Base-by-base conservation (phyloP, 2,888 invertebrate genomes). In the Amorpha juglandis region DNA sequence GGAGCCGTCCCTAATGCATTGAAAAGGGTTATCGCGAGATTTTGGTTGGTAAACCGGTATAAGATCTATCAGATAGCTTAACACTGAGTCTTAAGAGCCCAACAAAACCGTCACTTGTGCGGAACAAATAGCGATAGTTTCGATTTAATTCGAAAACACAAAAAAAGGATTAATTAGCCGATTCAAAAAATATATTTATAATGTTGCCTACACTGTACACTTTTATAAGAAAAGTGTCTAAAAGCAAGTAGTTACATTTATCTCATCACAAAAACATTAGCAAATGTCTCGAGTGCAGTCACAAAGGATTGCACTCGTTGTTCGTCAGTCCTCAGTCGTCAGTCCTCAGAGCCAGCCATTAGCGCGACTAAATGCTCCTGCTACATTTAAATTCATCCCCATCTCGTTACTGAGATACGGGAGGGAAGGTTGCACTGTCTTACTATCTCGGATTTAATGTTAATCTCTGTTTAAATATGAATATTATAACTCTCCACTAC, bases 321-420 rank as follows among this genome's bases (percentile, higher is more conserved):
- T 42, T 38, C 42, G 42, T 58, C 58, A 58, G 27, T 27, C 27
- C 4, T 27, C 27, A n/a, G 16, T 58, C 55, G 35, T 58, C 38
- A 19, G 58, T 58, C 58, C 55, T 47, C 55, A 48, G 45, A 35
- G 58, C 48, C 53, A 65, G 64, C 64, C 64, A 65, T 65, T 65
- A 65, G 64, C 47, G 64, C 47, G 58, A 38, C 58, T 58, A 58
- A 58, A 58, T 42, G 19, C 58, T 58, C 38, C 58, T 58, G 58
- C 35, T 58, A 65, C 64, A 65, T 65, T 65, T 58, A 65, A 65
- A 65, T 65, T 65, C 64, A 65, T 58, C 64, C 48, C 64, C 53
- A 53, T 55, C 53, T 16, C 47, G 33, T 55, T 42, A 47, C 53
- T 53, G 53, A 64, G 47, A 64, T 45, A 47, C 47, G 38, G 7